A percentile compares a stretch with the other conserved stretches of the same genome.
Conservation (phyloP, 2,797 vertebrate genomes). For the Borostomias antarcticus region DNA sequence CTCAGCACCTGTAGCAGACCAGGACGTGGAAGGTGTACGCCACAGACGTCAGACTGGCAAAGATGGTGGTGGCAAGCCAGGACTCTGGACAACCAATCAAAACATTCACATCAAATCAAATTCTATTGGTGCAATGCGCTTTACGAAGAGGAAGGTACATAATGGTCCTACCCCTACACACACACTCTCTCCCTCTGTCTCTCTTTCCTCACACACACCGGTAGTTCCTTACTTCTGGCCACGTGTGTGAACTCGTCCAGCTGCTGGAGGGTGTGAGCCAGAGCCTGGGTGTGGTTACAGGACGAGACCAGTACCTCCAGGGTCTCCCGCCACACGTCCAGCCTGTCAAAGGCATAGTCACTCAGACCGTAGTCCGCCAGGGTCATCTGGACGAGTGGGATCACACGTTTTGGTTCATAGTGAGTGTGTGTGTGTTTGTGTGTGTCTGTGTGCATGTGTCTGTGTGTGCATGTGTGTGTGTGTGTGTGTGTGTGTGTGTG, state of each 20-base stretch:
- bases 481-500: slow-evolving; percentile 81
- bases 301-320: slow-evolving; percentile 58
- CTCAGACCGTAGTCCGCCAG: slow-evolving; percentile 81
- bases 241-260: slow-evolving; percentile 76
- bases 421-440: no score
- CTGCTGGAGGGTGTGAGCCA: slow-evolving; percentile 53
- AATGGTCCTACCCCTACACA: no score
- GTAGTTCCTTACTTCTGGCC: slow-evolving; percentile 68
- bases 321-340: slow-evolving; percentile 61
- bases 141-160: no score
- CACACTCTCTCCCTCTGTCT: no score
- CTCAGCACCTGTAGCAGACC: slow-evolving; percentile 91
- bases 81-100: slow-evolving; percentile 68
- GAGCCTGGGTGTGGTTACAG: slow-evolving; percentile 63
- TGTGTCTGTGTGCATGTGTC: no score
- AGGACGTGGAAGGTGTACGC: slow-evolving; percentile 85
- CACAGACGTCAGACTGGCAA: slow-evolving; percentile 80
- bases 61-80: slow-evolving; percentile 82
- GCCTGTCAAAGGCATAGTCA: slow-evolving; percentile 49
- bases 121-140: background rate
- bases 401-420: background rate
- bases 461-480: background rate
- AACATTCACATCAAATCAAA: background rate
- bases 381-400: slow-evolving; percentile 74
- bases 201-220: background rate